Conservation (phyloP, 2,888 invertebrate genomes). For the Mythimna vitellina region DNA sequence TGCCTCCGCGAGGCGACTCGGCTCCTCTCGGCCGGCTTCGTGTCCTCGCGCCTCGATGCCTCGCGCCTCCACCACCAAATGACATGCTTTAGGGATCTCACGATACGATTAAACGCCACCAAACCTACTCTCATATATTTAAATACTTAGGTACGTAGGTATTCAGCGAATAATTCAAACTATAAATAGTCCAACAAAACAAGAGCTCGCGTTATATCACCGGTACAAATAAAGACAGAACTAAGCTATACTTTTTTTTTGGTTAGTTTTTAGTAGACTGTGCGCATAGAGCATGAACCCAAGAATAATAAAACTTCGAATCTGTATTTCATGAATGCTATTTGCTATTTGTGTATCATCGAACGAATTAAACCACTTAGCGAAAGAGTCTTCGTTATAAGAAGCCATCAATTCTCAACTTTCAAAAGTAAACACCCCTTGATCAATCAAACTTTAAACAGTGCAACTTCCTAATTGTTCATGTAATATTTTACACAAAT, state of each 20-base stretch:
- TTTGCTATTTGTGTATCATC: slow-evolving; percentile 31
- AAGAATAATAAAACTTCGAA: slow-evolving; percentile 39
- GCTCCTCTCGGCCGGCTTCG: slow-evolving; percentile 68
- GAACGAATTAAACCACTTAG: slow-evolving; percentile 24
- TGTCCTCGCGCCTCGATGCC: slow-evolving; percentile 69
- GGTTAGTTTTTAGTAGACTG: slow-evolving; percentile 15
- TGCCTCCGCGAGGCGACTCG: slow-evolving; percentile 75
- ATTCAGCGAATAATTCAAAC: slow-evolving; percentile 23
- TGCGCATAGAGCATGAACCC: slow-evolving; percentile 44
- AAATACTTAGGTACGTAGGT: slow-evolving; percentile 6
- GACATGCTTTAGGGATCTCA: slow-evolving; percentile 59
- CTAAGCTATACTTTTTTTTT: slow-evolving; percentile 46
- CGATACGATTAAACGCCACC: slow-evolving; percentile 34
- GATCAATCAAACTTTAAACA: background rate
- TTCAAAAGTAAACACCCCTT: slow-evolving; percentile 30
- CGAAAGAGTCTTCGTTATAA: background rate
- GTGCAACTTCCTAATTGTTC: slow-evolving; percentile 15
- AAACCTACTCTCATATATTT: slow-evolving; percentile 18
- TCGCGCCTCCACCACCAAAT: slow-evolving; percentile 72
- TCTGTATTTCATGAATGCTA: slow-evolving; percentile 37
- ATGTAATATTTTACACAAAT: background rate
- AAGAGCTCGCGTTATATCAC: slow-evolving; percentile 32
- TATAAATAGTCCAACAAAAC: slow-evolving; percentile 31
- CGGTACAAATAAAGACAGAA: slow-evolving; percentile 43
- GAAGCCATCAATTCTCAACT: slow-evolving; percentile 1